Conservation (phyloP, 1,140 invertebrate species). For the Latrodectus geometricus region DNA sequence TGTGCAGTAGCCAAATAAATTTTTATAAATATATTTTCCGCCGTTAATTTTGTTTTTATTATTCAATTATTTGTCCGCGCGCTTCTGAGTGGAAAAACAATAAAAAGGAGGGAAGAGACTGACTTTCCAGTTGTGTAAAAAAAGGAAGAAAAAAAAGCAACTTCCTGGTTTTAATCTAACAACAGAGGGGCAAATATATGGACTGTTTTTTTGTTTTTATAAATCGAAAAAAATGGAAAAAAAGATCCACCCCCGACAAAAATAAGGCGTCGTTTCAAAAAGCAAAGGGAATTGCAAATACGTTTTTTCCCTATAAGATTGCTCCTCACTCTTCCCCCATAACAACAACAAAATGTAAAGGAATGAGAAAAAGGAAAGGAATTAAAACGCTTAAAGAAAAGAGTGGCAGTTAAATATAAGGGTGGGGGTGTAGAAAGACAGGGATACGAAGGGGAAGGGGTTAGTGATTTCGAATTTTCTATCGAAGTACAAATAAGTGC, state of each 20-base stretch:
- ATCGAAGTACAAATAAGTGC: slow-evolving; percentile 61
- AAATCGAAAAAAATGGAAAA: neutral
- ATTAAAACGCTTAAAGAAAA: slow-evolving; percentile 61
- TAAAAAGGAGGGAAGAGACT: neutral
- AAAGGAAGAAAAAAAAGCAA: neutral
- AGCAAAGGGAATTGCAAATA: slow-evolving; percentile 52
- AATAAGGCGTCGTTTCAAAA: slow-evolving; percentile 49
- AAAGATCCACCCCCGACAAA: slow-evolving; percentile 12
- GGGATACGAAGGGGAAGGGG: neutral
- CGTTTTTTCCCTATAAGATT: neutral
- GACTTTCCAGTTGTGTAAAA: neutral
- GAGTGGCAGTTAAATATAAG: slow-evolving; percentile 59
- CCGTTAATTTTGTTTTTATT: slow-evolving; percentile 59
- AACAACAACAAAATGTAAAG: slow-evolving; percentile 47
- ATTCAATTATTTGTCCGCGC: slow-evolving; percentile 56
- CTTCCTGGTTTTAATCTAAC: slow-evolving; percentile 58
- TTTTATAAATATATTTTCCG: slow-evolving; percentile 56
- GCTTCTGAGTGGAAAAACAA: slow-evolving; percentile 23
- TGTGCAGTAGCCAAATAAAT: slow-evolving; percentile 39
- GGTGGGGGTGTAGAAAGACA: slow-evolving; percentile 3
- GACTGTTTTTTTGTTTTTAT: slow-evolving; percentile 26
- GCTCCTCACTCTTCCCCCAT: slow-evolving; percentile 10
- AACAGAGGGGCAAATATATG: slow-evolving; percentile 27
- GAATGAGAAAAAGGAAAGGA: slow-evolving; percentile 27
- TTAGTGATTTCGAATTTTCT: slow-evolving; percentile 58